Base-by-base conservation (phyloP, 2,888 invertebrate genomes). In the Galeopsomyia nigrocyanea region DNA sequence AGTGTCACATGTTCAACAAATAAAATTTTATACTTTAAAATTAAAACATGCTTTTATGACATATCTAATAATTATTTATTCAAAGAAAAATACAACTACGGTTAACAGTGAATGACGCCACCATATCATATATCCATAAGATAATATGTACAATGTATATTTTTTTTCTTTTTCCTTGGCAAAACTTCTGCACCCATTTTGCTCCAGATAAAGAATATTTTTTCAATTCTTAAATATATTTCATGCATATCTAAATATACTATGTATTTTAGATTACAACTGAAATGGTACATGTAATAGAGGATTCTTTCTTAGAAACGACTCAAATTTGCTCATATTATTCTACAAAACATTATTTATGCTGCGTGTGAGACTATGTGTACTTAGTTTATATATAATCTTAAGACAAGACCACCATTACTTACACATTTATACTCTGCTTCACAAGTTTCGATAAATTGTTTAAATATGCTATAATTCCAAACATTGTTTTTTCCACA, bases 1-100 rank as follows among this genome's bases (percentile, higher is more conserved):
- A 5, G 39, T 39, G 5, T 39, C 53, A 17, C 16, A 5, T 39
- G 16, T 19, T 19, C 10, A 47, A 22, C 50, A 61, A 68, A 68
- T 2, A 21, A 46, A 50, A 64, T 58, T 55, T 73, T 73, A 73
- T 64, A 57, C 5, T 26, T 26, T 26, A 3, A 26, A 26, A 26
- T 26, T 26, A 26, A 26, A 19, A 56, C 22, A 46, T 17, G 46
- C 14, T 57, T 53, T 62, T 68, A 56, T 73, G 71, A 75, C 77
- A 76, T 82, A 80, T 81, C 77, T 80, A 80, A 79, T 81, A 79
- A 80, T 82, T 73, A 79, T 85, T 84, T 82, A 82, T 84, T 84
- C 78, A 84, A 83, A 84, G 80, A 80, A 84, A 82, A 81, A 82
- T 83, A 84, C 82, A 84, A 82, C 81, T 84, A 85, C 78, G 78